Conservation (phyloP, 2,888 invertebrate genomes). For the Thyatira batis region DNA sequence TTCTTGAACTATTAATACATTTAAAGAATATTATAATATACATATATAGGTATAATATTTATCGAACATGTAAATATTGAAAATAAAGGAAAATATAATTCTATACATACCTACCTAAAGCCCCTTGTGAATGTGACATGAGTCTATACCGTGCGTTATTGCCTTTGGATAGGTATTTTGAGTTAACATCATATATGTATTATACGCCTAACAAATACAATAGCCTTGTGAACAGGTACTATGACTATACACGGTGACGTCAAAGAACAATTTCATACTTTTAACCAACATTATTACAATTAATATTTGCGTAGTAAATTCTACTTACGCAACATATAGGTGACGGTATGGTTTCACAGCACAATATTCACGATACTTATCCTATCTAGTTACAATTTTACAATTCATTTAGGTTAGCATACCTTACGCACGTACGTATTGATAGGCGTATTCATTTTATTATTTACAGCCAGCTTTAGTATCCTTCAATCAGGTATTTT, state of each 20-base stretch:
- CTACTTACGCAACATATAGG: slow-evolving; percentile 45
- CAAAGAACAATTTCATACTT: slow-evolving; percentile 21
- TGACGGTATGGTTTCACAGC: slow-evolving; percentile 60
- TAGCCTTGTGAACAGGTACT: slow-evolving; percentile 21
- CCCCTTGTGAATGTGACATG: neutral
- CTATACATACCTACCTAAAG: neutral
- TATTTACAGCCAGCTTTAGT: slow-evolving; percentile 49
- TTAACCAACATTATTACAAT: neutral
- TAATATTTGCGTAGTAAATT: slow-evolving; percentile 14
- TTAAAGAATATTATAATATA: too few species aligned
- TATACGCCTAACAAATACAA: slow-evolving; percentile 12
- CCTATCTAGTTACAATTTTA: slow-evolving; percentile 30
- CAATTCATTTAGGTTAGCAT: slow-evolving; percentile 27
- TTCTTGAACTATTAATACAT: neutral
- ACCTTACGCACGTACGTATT: slow-evolving; percentile 52
- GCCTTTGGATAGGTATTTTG: neutral
- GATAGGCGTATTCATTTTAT: slow-evolving; percentile 45
- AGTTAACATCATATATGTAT: neutral
- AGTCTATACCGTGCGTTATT: neutral
- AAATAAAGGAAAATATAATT: neutral
- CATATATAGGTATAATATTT: neutral
- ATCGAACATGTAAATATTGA: neutral
- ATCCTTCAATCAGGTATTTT: slow-evolving; percentile 23
- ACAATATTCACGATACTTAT: slow-evolving; percentile 45
- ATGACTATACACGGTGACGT: slow-evolving; percentile 29